Percentiles rank a stretch among this genome's conserved stretches.
Conservation (phyloP, 1,140 invertebrate genomes). For the Phocides pigmalion region DNA sequence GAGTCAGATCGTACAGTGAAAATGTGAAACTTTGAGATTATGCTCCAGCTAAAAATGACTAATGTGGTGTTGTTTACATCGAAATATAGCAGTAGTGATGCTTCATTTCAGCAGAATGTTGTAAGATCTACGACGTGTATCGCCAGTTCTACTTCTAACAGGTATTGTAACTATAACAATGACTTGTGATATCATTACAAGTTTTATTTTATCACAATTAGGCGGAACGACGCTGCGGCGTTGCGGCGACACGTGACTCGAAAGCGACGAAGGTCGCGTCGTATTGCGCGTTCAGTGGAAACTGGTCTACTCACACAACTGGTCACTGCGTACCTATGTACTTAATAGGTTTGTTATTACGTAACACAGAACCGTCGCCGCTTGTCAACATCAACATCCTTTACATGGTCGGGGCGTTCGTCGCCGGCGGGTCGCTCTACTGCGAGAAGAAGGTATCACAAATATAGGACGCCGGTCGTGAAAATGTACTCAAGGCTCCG, state of each 20-base stretch:
- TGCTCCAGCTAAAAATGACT: too few relatives aligned
- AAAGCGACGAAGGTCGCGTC: slow-evolving; percentile 5
- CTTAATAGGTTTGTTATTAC: slow-evolving; percentile 19
- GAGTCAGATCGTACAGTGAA: too few relatives aligned
- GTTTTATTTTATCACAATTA: slow-evolving; percentile 21
- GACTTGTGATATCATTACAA: slow-evolving; percentile 10
- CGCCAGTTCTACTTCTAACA: neutral
- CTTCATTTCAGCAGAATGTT: too few relatives aligned
- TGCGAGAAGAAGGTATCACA: neutral
- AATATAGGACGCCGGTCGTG: neutral
- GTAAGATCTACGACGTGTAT: too few relatives aligned
- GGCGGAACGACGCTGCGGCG: slow-evolving; percentile 3
- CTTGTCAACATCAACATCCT: neutral
- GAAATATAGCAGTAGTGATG: too few relatives aligned
- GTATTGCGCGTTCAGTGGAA: slow-evolving; percentile 5
- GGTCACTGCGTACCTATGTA: neutral
- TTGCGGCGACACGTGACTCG: slow-evolving; percentile 7
- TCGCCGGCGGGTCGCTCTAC: neutral
- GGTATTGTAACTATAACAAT: slow-evolving; percentile 1
- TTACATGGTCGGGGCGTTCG: too few relatives aligned
- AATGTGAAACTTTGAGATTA: too few relatives aligned
- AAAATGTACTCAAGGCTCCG: neutral
- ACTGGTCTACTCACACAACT: slow-evolving; percentile 26
- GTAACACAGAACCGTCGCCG: neutral
- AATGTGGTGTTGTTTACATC: too few relatives aligned